phyloP scores from a whole-genome alignment of 2,113 vertebrate genomes.

The Oreotrochilus melanogaster region DNA sequence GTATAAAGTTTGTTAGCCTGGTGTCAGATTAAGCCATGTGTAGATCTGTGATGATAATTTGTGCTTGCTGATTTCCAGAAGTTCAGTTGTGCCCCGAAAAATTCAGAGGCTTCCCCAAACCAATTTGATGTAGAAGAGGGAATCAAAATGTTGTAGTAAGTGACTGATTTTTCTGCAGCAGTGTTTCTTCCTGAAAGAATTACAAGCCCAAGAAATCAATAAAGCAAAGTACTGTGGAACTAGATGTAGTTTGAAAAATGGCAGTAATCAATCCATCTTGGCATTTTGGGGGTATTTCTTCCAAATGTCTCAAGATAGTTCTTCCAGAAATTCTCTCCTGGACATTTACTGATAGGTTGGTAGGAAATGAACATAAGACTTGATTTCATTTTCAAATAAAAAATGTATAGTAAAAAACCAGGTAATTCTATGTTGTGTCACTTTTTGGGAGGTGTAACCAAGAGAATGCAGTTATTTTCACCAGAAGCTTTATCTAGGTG shows the following conservation, averaged over 20 bases:
- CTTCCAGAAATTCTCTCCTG: not conserved
- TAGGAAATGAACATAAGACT: not conserved
- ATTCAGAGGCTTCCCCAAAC: not conserved
- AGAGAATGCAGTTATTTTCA: not conserved
- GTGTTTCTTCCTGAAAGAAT: not conserved
- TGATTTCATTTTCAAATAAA: not conserved
- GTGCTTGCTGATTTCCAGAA: not conserved
- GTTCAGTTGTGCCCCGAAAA: not conserved
- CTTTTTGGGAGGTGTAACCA: not conserved
- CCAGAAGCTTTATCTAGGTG: not conserved
- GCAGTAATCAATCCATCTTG: not conserved
- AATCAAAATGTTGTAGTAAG: not conserved
- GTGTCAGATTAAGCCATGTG: accelerated
- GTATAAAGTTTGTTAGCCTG: not conserved
- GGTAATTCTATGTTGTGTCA: not conserved
- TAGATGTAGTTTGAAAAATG: not conserved
- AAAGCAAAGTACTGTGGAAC: not conserved
- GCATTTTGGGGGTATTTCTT: not conserved
- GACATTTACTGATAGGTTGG: not conserved
- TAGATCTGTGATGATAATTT: not conserved
- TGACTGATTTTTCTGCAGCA: not conserved
- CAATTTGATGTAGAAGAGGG: not conserved
- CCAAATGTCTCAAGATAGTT: not conserved
- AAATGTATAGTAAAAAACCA: not conserved
- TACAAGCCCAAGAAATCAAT: not conserved